phyloP scores from a whole-genome alignment of 2,113 vertebrate species.

The Falco punctatus region DNA sequence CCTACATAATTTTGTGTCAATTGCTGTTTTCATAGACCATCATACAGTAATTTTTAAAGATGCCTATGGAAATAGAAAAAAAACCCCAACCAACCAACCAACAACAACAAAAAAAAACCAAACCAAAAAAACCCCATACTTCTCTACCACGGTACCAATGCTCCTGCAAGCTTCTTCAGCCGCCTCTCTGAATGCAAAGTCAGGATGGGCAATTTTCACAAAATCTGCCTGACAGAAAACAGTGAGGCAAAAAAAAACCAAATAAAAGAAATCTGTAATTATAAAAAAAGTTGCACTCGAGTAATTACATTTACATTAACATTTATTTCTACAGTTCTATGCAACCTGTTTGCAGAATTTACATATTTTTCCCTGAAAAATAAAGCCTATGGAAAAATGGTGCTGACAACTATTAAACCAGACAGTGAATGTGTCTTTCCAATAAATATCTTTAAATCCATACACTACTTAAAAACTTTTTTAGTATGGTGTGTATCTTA shows the following conservation, averaged over 20 bases:
- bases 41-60: not conserved
- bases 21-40: not conserved
- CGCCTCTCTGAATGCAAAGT: conserved; percentile 88
- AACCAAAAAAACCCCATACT: conserved; percentile 73
- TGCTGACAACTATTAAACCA: not conserved
- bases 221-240: conserved; percentile 88
- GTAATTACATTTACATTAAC: not conserved
- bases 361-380: not conserved
- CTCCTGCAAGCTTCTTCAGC: conserved; percentile 91
- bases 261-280: not conserved
- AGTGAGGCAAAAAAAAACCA: not conserved
- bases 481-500: not conserved
- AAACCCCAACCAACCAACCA: not conserved
- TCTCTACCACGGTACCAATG: conserved; percentile 93
- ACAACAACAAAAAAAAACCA: not conserved
- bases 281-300: not conserved
- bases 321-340: not conserved
- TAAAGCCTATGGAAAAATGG: not conserved
- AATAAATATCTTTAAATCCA: not conserved
- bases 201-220: conserved; percentile 93
- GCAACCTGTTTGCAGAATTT: not conserved
- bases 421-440: not conserved
- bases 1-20: not conserved
- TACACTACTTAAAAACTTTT: not conserved
- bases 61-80: not conserved